These are phyloP conservation scores for Neoaliturus tenellus DNA, from an alignment of 2,888 invertebrate species.

Conservation along the genomic window DNA sequence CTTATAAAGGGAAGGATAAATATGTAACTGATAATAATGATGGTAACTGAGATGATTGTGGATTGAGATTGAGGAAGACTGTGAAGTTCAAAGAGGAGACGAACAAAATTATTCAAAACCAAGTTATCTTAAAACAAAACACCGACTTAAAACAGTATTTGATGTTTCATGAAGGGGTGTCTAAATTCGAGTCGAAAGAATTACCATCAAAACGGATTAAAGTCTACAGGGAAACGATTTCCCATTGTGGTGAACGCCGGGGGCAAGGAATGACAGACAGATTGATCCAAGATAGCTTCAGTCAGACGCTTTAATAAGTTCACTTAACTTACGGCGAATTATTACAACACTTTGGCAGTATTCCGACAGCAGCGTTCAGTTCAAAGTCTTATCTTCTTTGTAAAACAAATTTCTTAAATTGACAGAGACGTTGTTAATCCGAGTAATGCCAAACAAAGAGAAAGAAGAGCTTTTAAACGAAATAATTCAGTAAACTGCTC, in stretches of 20 bases:
- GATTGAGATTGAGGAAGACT: too few species aligned
- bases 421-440: constrained; percentile 21
- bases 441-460: not conserved
- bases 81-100: too few species aligned
- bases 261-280: not conserved
- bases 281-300: constrained; percentile 35
- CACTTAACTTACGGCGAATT: constrained; percentile 19
- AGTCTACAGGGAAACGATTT: constrained; percentile 2
- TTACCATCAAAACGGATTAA: not conserved
- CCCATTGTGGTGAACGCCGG: constrained; percentile 13
- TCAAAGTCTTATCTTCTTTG: constrained; percentile 17
- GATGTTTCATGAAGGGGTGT: not conserved
- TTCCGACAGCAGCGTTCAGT: not conserved
- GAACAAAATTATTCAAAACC: not conserved
- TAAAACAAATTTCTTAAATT: constrained; percentile 35
- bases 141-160: not conserved
- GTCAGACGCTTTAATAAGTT: constrained; percentile 38
- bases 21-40: too few species aligned
- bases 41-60: too few species aligned
- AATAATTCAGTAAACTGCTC: constrained; percentile 1
- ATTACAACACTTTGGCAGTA: not conserved
- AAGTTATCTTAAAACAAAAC: not conserved
- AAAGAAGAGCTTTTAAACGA: not conserved
- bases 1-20: too few species aligned
- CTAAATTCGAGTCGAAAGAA: not conserved